These are phyloP conservation scores for Arvicanthis niloticus DNA, from an alignment of 2,113 vertebrate species.

Conservation along the genomic window DNA sequence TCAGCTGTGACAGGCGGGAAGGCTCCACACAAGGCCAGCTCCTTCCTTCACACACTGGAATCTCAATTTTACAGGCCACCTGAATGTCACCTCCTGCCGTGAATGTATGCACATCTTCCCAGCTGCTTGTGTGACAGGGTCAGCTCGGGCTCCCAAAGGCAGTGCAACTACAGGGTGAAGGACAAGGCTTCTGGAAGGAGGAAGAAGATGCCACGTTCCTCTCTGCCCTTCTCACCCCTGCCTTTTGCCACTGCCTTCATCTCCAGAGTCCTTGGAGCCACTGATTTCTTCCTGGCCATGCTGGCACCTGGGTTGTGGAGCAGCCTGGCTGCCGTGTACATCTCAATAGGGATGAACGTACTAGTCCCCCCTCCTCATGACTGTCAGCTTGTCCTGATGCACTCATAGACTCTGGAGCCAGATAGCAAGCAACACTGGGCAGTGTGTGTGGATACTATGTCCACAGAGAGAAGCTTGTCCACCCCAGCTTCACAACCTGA, in stretches of 20 bases:
- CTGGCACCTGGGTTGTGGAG: not conserved
- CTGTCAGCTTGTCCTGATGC: fast-evolving
- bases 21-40: not conserved
- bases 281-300: not conserved
- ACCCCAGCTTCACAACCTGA: fast-evolving
- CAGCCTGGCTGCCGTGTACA: not conserved
- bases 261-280: not conserved
- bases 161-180: not conserved
- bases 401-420: not conserved
- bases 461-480: not conserved
- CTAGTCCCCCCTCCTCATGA: not conserved
- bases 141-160: not conserved
- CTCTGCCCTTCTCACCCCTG: not conserved
- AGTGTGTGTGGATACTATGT: not conserved
- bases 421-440: not conserved
- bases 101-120: fast-evolving
- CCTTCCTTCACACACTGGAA: not conserved
- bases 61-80: not conserved
- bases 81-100: not conserved
- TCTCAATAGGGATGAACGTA: not conserved
- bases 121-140: not conserved
- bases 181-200: not conserved
- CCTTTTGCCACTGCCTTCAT: not conserved
- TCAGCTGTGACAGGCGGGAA: not conserved
- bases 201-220: too few relatives aligned